Evolutionary conservation across 2,797 vertebrate species (phyloP), one percentile per base, ranked within the genome.

Genomic region (Labroides dimidiatus): DNA sequence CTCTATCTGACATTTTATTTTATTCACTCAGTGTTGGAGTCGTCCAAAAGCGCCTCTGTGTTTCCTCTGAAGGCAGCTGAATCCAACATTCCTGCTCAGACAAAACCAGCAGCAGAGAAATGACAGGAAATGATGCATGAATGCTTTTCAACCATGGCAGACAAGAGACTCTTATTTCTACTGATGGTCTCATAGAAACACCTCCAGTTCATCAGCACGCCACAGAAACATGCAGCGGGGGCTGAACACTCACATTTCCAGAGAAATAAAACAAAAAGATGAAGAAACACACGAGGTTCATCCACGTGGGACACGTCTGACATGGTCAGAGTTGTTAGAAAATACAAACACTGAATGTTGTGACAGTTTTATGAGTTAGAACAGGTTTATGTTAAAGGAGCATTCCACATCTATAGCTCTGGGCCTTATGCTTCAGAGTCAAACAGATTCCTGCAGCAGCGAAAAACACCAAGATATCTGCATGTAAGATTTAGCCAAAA

Each of bases 51-150:
- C 41, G 41, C 36, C 45, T 71, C 0, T 63, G 61, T 44, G 56
- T 73, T 79, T 82, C 72, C 64, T 63, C 43, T 56, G 64, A 20
- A 52, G 65, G 53, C 14, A 8, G 19, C 2, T 17, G 10, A 27
- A 4, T 64, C 45, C 1, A 2, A 54, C 55, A 72, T 72, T 65
- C 56, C 64, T 56, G 56, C 37, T 52, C n/a, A 14, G 10, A 27
- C 39, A 24, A 27, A 13, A 55, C 5, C 20, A 45, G 24, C 30
- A 41, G 43, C 39, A 60, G 33, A 65, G 20, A 30, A 63, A 16
- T 19, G 59, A 55, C 68, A 66, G 58, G 58, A 78, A 78, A 62
- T 56, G 17, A 61, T 37, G 52, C 20, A 10, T 12, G 41, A 1
- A 15, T 53, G 41, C 20, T 57, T 21, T 45, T 66, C 44, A 56